phyloP scores from a whole-genome alignment of 2,113 vertebrate species.

The Alexandromys fortis region DNA sequence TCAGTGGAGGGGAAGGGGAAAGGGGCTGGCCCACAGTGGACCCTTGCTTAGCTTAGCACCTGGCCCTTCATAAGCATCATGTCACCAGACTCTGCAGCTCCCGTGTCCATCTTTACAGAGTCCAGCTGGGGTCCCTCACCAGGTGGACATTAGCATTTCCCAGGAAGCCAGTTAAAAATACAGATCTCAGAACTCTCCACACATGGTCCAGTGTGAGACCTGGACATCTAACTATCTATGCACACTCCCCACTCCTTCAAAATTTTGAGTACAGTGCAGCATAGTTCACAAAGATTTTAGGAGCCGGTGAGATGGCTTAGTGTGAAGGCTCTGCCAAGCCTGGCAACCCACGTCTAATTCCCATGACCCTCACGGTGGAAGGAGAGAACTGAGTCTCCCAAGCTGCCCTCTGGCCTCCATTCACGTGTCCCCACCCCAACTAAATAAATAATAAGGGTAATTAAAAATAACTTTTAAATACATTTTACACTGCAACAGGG shows the following conservation, averaged over 20 bases:
- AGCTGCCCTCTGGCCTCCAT: background rate
- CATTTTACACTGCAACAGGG: background rate
- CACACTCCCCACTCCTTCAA: background rate
- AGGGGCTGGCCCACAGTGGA: accelerated
- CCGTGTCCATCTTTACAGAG: background rate
- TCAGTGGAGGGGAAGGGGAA: background rate
- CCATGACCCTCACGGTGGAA: background rate
- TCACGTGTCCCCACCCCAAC: background rate
- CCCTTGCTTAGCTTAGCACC: background rate
- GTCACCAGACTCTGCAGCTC: background rate
- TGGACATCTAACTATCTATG: background rate
- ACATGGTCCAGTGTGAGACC: background rate
- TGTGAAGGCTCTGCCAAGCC: background rate
- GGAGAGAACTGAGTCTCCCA: background rate
- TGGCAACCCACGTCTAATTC: background rate
- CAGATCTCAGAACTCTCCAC: background rate
- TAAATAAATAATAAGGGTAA: background rate
- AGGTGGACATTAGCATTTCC: background rate
- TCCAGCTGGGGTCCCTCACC: background rate
- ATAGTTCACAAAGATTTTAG: background rate
- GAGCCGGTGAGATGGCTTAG: background rate
- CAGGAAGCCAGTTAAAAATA: background rate
- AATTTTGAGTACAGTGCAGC: background rate
- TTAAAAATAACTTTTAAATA: background rate
- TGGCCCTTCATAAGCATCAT: background rate